phyloP scores from a whole-genome alignment of 2,113 vertebrate species.

The Cottus gobio region DNA sequence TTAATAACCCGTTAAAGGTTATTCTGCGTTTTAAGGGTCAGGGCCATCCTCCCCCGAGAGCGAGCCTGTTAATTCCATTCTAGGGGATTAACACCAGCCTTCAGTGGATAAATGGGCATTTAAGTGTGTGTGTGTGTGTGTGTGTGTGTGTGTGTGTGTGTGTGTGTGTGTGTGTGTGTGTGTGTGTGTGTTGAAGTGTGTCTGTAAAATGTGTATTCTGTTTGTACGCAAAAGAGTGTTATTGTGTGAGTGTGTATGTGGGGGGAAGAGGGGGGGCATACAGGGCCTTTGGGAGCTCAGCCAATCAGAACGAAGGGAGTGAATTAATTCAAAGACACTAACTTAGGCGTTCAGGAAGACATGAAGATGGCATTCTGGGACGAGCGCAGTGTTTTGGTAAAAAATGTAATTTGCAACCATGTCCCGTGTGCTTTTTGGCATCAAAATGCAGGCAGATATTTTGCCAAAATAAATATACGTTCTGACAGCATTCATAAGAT shows the following conservation, averaged over 20 bases:
- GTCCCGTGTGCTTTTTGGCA: too few species aligned
- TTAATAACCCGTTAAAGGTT: conserved; percentile 76
- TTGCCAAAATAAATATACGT: too few species aligned
- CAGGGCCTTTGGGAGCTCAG: conserved; percentile 38
- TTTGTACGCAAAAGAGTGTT: background rate
- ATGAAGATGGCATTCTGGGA: too few species aligned
- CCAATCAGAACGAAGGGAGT: conserved; percentile 53
- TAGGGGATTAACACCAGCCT: conserved; percentile 72
- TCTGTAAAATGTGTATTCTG: background rate
- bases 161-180: conserved; percentile 12
- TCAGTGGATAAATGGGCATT: conserved; percentile 52
- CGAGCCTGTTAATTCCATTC: conserved; percentile 70
- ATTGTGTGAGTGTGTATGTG: background rate
- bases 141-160: conserved; percentile 18
- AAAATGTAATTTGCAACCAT: background rate
- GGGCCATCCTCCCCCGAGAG: conserved; percentile 65
- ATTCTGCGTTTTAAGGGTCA: conserved; percentile 68
- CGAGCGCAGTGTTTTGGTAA: too few species aligned
- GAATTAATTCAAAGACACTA: conserved; percentile 24
- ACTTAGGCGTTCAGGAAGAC: too few species aligned
- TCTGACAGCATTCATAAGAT: background rate
- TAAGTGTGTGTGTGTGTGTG: conserved; percentile 47
- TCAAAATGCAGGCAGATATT: too few species aligned
- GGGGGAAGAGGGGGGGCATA: background rate
- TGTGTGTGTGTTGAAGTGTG: conserved; percentile 1